Conservation (phyloP, 2,113 vertebrate genomes). For the Aegotheles bennettii region DNA sequence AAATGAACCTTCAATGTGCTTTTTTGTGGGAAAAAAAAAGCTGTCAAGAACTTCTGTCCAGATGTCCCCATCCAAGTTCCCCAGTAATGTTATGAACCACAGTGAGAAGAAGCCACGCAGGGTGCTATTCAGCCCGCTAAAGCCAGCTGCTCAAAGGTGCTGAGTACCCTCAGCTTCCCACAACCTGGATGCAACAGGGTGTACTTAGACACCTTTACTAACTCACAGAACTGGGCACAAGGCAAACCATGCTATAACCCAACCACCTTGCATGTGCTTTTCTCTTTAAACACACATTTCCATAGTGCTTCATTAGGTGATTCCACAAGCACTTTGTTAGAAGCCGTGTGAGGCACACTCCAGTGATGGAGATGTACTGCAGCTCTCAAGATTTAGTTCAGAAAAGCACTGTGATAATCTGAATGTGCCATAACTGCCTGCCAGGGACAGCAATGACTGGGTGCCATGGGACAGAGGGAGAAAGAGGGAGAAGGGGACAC, state of each 20-base stretch:
- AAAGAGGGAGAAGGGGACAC: background rate
- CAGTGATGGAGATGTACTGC: background rate
- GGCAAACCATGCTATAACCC: background rate
- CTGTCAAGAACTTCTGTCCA: background rate
- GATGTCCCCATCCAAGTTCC: background rate
- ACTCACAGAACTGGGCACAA: background rate
- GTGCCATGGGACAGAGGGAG: background rate
- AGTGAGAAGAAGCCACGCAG: background rate
- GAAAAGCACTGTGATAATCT: slow-evolving; percentile 42
- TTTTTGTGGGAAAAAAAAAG: background rate
- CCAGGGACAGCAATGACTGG: slow-evolving; percentile 35
- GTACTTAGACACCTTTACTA: background rate
- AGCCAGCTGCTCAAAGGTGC: background rate
- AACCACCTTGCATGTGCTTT: background rate
- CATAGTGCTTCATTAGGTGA: slow-evolving; percentile 44
- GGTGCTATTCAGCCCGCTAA: background rate
- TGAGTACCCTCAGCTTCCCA: background rate
- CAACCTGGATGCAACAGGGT: background rate
- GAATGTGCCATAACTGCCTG: slow-evolving; percentile 40
- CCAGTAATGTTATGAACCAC: rapidly evolving
- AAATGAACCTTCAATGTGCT: background rate
- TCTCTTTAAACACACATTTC: slow-evolving; percentile 31
- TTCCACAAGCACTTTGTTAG: slow-evolving; percentile 41
- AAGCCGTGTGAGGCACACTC: background rate
- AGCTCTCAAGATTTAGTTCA: slow-evolving; percentile 42